phyloP scores from a whole-genome alignment of 1,140 invertebrate genomes.

The Bombus sibiricus region DNA sequence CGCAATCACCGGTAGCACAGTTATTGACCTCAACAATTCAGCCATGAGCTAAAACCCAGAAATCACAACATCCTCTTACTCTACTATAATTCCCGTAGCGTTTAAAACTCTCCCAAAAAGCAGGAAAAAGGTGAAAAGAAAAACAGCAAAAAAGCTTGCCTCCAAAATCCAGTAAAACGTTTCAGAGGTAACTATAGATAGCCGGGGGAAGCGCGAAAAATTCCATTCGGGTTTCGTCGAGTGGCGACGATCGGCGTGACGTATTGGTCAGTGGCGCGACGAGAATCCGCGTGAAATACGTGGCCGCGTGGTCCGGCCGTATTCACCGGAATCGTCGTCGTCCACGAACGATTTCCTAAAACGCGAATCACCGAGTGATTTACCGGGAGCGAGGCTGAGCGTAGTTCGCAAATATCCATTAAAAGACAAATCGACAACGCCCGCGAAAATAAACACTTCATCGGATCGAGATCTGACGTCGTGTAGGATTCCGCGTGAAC shows the following conservation, averaged over 20 bases:
- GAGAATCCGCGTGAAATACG: constrained; percentile 43
- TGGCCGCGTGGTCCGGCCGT: background rate
- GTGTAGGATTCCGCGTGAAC: background rate
- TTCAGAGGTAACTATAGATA: background rate
- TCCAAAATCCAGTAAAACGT: background rate
- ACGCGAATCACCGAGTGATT: constrained; percentile 49
- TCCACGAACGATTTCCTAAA: constrained; percentile 45
- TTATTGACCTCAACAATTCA: background rate
- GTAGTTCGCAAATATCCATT: constrained; percentile 33
- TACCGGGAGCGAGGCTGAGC: constrained; percentile 1
- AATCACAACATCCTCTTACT: background rate
- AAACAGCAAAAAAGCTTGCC: background rate
- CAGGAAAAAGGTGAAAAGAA: background rate
- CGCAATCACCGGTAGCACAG: background rate
- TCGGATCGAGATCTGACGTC: background rate
- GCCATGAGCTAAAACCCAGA: background rate
- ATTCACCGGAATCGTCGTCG: constrained; percentile 19
- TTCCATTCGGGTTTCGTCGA: constrained; percentile 32
- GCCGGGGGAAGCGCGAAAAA: background rate
- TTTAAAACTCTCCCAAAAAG: background rate
- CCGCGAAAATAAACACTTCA: constrained; percentile 62
- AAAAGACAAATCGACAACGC: constrained; percentile 28
- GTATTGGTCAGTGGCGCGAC: background rate
- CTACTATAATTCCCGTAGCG: background rate
- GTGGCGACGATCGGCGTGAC: background rate